Evolutionary conservation across 1,140 invertebrate species (phyloP).

Genomic region (Neodiprion lecontei): DNA sequence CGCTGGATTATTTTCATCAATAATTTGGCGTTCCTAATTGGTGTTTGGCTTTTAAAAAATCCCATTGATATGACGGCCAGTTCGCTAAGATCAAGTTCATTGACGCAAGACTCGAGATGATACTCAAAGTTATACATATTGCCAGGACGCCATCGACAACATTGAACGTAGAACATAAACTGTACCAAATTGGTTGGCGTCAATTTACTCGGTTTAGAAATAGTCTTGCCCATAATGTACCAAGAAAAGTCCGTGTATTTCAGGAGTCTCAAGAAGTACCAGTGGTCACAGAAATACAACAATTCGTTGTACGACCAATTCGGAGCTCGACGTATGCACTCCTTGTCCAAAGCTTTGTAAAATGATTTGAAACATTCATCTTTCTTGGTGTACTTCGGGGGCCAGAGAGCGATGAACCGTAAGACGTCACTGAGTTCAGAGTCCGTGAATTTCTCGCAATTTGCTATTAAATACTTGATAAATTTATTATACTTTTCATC

Average conservation of each 20-base stretch:
- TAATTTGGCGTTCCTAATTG: conserved; percentile 57
- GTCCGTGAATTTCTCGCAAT: conserved; percentile 52
- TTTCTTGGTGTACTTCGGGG: conserved; percentile 41
- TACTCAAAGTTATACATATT: conserved; percentile 66
- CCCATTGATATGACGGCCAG: conserved; percentile 65
- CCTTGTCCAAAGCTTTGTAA: conserved; percentile 63
- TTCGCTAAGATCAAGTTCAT: conserved; percentile 63
- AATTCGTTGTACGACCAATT: conserved; percentile 52
- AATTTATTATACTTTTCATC: conserved; percentile 12
- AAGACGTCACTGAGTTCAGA: conserved; percentile 53
- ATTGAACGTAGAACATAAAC: conserved; percentile 63
- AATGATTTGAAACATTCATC: conserved; percentile 61
- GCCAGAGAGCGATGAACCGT: conserved; percentile 46
- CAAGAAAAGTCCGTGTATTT: conserved; percentile 55
- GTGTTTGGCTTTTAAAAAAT: conserved; percentile 68
- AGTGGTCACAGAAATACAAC: conserved; percentile 61
- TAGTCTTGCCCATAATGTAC: conserved; percentile 56
- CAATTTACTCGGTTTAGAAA: conserved; percentile 55
- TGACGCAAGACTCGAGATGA: conserved; percentile 51
- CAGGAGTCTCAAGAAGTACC: conserved; percentile 56
- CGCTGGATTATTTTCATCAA: conserved; percentile 54
- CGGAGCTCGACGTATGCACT: conserved; percentile 55
- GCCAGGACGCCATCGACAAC: conserved; percentile 50
- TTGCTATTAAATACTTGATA: background rate
- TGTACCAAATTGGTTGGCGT: conserved; percentile 63